Conservation (phyloP, 2,113 vertebrate genomes). For the Theropithecus gelada region DNA sequence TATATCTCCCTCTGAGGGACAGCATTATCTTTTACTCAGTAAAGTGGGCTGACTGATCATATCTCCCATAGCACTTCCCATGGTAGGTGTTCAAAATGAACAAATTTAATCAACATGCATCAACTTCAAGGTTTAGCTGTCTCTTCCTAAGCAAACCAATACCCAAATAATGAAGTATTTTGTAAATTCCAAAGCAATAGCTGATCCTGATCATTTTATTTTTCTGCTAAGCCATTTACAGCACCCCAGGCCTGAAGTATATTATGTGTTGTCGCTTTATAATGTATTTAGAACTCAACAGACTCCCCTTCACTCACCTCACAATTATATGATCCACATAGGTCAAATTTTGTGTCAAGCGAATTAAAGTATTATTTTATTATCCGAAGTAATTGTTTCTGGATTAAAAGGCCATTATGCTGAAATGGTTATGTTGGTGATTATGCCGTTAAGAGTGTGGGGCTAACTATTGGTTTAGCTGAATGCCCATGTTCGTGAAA, state of each 20-base stretch:
- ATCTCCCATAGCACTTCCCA: background rate
- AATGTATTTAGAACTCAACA: conserved; percentile 66
- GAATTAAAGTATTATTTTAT: conserved; percentile 79
- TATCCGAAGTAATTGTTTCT: conserved; percentile 77
- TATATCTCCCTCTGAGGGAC: conserved; percentile 13
- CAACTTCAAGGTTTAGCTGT: conserved; percentile 17
- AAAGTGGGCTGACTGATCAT: background rate
- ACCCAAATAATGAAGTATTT: conserved; percentile 44
- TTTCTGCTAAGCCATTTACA: conserved; percentile 35
- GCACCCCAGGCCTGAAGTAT: background rate
- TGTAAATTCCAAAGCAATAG: conserved; percentile 50
- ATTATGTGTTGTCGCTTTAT: background rate
- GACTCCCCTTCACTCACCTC: conserved; percentile 32
- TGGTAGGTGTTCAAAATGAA: conserved; percentile 56
- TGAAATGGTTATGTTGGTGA: conserved; percentile 70
- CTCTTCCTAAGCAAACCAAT: conserved; percentile 49
- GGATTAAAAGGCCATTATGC: conserved; percentile 75
- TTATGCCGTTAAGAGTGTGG: conserved; percentile 62
- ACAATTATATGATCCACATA: conserved; percentile 57
- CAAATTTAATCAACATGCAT: conserved; percentile 41
- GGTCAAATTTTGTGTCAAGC: conserved; percentile 69
- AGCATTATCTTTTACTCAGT: conserved; percentile 21
- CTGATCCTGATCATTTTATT: conserved; percentile 45
- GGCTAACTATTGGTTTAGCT: conserved; percentile 43
- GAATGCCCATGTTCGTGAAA: conserved; percentile 17